phyloP scores from a whole-genome alignment of 2,888 invertebrate genomes.

The Agrotis ipsilon region DNA sequence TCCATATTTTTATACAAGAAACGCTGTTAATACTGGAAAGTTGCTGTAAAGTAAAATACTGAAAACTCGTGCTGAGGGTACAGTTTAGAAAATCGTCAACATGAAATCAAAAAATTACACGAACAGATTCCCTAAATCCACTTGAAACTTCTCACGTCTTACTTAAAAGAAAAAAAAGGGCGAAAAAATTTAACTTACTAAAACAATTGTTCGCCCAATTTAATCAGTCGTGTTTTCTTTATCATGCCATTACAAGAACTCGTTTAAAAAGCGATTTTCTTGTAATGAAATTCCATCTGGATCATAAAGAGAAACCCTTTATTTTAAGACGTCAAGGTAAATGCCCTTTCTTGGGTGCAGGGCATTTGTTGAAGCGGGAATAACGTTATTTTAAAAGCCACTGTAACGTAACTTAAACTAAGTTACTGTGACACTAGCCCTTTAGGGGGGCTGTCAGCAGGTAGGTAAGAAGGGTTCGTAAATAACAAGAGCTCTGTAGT shows the following conservation, averaged over 20 bases:
- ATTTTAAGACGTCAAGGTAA: conserved; percentile 63
- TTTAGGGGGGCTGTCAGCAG: no score
- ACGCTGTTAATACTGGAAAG: no score
- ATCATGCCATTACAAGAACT: conserved; percentile 64
- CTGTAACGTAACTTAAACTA: neutral
- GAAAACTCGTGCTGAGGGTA: no score
- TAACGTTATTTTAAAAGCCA: conserved; percentile 11
- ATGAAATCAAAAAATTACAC: conserved; percentile 19
- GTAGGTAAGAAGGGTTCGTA: no score
- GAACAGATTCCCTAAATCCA: conserved; percentile 38
- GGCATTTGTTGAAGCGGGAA: conserved; percentile 11
- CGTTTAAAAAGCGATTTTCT: conserved; percentile 73
- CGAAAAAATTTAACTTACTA: conserved; percentile 49
- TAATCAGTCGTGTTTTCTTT: conserved; percentile 66
- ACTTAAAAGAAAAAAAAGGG: conserved; percentile 33
- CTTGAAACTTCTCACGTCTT: conserved; percentile 50
- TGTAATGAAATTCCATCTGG: conserved; percentile 79
- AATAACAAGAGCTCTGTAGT: no score
- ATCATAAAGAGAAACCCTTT: conserved; percentile 75
- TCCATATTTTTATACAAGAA: no score
- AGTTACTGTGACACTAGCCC: no score
- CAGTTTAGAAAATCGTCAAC: neutral
- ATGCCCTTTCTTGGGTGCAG: conserved; percentile 42
- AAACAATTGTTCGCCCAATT: conserved; percentile 60
- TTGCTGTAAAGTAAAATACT: no score